Percentiles rank a stretch among this genome's conserved stretches.
These are phyloP conservation scores for Aepyceros melampus DNA, from an alignment of 2,113 vertebrate species.

Conservation along the genomic window DNA sequence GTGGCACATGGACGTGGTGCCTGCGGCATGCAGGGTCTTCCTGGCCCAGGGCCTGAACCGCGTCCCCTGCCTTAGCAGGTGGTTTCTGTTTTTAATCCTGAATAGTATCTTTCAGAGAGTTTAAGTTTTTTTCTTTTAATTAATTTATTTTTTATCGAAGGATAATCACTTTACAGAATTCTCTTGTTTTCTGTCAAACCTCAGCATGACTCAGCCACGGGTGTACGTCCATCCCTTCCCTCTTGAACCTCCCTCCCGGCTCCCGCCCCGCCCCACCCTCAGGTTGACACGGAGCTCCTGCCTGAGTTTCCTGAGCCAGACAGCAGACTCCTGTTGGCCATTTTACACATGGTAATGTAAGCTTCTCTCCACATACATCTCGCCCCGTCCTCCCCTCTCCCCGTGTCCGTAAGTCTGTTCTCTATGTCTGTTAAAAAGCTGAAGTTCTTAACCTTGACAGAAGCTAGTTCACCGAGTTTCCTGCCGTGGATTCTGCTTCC, in stretches of 20 bases:
- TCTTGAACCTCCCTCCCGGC: not conserved
- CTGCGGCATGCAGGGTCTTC: not conserved
- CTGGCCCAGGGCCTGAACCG: not conserved
- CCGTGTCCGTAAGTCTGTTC: not conserved
- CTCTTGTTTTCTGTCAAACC: not conserved
- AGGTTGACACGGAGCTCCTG: not conserved
- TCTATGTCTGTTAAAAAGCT: not conserved
- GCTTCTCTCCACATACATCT: not conserved
- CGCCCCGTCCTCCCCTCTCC: not conserved
- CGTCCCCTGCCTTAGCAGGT: not conserved
- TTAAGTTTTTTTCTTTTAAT: not conserved
- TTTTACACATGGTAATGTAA: accelerated
- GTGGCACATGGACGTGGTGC: not conserved
- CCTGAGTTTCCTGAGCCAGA: not conserved
- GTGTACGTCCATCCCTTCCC: accelerated
- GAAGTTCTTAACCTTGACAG: not conserved
- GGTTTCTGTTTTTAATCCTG: not conserved
- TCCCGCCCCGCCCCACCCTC: not conserved
- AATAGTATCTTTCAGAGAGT: not conserved
- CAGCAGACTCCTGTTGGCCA: accelerated
- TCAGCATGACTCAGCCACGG: not conserved
- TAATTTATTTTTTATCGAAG: not conserved
- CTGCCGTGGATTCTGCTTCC: accelerated
- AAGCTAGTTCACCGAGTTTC: not conserved
- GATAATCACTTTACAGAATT: not conserved